A percentile compares a stretch with the other conserved stretches of the same genome.
These are phyloP conservation scores for Tichodroma muraria DNA, from an alignment of 2,113 vertebrate genomes.

Conservation along the genomic window DNA sequence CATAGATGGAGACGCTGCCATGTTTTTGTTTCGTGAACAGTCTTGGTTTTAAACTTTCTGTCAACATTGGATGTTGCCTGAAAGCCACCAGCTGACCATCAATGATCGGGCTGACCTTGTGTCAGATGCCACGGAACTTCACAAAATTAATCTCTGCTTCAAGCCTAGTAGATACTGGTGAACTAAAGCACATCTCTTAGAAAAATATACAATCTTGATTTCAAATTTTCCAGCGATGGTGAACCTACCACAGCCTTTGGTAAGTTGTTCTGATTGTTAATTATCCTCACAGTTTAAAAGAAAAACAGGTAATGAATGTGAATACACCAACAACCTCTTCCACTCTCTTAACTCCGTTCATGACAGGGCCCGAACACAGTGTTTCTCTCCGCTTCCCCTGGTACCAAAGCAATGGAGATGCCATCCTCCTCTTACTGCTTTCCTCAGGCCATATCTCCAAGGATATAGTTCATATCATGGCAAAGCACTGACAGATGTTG, in stretches of 20 bases:
- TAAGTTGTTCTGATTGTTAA: conserved; percentile 50
- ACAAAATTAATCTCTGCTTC: conserved; percentile 37
- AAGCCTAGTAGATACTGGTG: neutral
- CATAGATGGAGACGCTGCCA: neutral
- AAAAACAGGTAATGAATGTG: neutral
- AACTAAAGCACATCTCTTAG: conserved; percentile 37
- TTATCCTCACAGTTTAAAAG: neutral
- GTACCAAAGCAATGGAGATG: neutral
- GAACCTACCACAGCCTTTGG: conserved; percentile 14
- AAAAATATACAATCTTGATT: conserved; percentile 37
- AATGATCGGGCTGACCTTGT: neutral
- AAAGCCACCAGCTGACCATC: neutral
- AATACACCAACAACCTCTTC: neutral
- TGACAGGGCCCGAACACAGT: neutral
- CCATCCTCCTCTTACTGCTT: neutral
- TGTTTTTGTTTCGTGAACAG: neutral
- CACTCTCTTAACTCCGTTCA: neutral
- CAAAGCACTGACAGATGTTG: neutral
- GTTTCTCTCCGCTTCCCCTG: neutral
- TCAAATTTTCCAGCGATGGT: conserved; percentile 27
- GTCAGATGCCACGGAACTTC: neutral
- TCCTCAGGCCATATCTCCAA: neutral
- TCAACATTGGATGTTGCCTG: neutral
- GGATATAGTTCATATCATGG: neutral
- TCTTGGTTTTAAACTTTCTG: neutral